Base-by-base conservation (phyloP, 2,888 invertebrate species). In the Melinaea menophilus region DNA sequence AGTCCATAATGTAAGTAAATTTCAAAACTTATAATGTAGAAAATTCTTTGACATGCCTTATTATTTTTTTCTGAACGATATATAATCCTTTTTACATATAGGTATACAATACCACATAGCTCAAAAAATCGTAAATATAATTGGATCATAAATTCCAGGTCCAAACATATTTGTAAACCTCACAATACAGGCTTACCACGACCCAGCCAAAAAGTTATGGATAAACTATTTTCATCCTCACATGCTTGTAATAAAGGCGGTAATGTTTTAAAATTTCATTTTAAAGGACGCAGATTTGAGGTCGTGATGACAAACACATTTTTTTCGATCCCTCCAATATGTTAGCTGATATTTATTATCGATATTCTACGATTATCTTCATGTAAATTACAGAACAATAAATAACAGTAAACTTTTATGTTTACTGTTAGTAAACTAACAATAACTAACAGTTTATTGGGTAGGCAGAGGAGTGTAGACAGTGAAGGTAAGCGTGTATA, bases 301-400 rank as follows among this genome's bases (percentile, higher is more conserved):
- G 74, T 73, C 77, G 78, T 78, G 79, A 79, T 76, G 79, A 73
- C 72, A 67, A 72, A 76, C 80, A 82, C 77, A 86, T 87, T 86
- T 87, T 85, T 87, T 85, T 85, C 81, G 79, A 82, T 81, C 80
- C 82, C 77, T 22, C 70, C 86, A 88, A 88, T 88, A 88, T 87
- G 85, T 85, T 86, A 79, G 79, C 77, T 75, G 77, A 79, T 79
- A 78, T 77, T 75, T 74, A 75, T 78, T 78, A 82, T 88, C 78
- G 80, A 84, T 86, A 84, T 88, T 82, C 75, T 71, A 75, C 77
- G 77, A 74, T 73, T 78, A 75, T 80, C 77, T 84, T 86, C 86
- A 88, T 86, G 84, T 75, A 83, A 85, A 86, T 84, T 65, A 63
- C 62, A 68, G 9, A 11, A 41, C 7, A 41, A 41, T 22, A 11